phyloP scores from a whole-genome alignment of 2,797 vertebrate species.

The Cebuella pygmaea region DNA sequence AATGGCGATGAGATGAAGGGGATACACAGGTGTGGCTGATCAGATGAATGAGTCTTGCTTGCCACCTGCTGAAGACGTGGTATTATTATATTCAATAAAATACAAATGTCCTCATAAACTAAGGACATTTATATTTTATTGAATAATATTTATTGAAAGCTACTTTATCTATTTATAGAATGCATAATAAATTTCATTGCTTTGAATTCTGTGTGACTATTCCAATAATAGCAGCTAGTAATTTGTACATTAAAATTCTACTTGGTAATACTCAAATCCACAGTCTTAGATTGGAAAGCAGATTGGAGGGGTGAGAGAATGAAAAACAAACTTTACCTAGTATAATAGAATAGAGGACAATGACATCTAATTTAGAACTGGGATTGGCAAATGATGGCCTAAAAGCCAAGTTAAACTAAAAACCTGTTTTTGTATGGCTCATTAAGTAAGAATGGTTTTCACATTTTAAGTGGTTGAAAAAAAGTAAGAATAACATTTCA shows the following conservation, averaged over 20 bases:
- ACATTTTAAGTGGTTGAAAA: not conserved
- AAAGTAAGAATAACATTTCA: not conserved
- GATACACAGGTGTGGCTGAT: fast-evolving
- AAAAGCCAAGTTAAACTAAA: not conserved
- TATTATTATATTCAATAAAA: no score
- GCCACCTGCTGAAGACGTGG: not conserved
- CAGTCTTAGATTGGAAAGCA: not conserved
- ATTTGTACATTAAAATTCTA: constrained; percentile 38
- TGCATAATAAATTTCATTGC: not conserved
- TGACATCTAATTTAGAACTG: not conserved
- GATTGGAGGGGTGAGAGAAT: not conserved
- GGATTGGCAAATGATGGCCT: not conserved
- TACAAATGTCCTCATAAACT: constrained; percentile 12
- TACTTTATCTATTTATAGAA: not conserved
- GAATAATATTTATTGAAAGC: not conserved
- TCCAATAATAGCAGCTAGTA: not conserved
- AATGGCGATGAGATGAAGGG: not conserved
- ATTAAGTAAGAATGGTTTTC: not conserved
- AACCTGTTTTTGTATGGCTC: not conserved
- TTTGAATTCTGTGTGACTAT: not conserved
- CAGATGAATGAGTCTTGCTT: not conserved
- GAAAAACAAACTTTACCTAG: constrained; percentile 1
- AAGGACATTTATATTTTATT: not conserved
- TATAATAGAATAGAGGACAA: not conserved
- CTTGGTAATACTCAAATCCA: constrained; percentile 1